These are phyloP conservation scores for Leucoraja ocellata DNA, from an alignment of 2,797 vertebrate genomes.

Conservation along the genomic window DNA sequence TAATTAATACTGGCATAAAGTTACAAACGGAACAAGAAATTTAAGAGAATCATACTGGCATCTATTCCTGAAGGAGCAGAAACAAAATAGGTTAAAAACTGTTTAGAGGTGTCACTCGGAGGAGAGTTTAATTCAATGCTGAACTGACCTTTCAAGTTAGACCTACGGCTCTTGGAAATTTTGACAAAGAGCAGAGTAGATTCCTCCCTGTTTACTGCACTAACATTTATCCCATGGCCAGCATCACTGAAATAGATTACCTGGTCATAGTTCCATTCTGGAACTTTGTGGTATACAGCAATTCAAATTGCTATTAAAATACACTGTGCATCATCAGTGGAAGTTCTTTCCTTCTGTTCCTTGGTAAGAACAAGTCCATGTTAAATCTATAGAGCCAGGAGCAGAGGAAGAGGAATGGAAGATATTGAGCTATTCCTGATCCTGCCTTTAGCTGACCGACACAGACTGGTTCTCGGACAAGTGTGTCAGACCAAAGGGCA, in stretches of 20 bases:
- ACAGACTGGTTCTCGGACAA: neutral
- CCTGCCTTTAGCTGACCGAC: neutral
- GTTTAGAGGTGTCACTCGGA: neutral
- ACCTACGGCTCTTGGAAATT: neutral
- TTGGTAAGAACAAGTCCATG: neutral
- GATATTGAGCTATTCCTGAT: neutral
- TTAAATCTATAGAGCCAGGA: neutral
- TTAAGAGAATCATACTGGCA: no score
- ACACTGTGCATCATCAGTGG: neutral
- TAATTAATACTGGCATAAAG: no score
- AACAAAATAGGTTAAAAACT: no score
- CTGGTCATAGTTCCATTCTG: neutral
- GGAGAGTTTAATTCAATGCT: neutral
- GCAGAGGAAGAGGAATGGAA: neutral
- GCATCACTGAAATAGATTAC: neutral
- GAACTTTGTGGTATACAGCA: neutral
- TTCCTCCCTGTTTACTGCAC: neutral
- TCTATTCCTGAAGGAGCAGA: no score
- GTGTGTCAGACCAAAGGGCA: neutral
- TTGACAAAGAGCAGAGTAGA: neutral
- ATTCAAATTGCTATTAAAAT: no score
- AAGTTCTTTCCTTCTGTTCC: neutral
- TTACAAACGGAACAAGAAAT: no score
- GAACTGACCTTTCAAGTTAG: neutral
- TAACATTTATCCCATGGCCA: neutral